Evolutionary conservation across 2,797 vertebrate species (phyloP), one percentile per base, ranked within the genome.

Genomic region (Gymnothorax javanicus): DNA sequence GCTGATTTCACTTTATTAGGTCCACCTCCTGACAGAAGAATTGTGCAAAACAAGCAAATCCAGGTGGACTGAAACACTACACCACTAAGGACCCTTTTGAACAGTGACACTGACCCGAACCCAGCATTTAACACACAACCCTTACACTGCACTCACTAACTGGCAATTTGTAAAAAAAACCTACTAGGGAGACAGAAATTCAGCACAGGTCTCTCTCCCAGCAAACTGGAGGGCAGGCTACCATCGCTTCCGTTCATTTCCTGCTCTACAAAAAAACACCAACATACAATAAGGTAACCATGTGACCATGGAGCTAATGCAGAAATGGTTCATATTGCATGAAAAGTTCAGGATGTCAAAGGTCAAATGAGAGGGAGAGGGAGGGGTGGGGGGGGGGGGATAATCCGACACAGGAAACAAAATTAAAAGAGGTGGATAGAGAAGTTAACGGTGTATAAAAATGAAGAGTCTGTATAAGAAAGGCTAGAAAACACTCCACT

Each of bases 401-500:
- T 92, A 94, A 91, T 95, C 94, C 94, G 93, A 91, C 94, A 94
- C 89, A 96, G 92, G 94, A 87, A 86, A 56, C 67, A 91, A 91
- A 52, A 88, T 89, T 91, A 92, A 94, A 93, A 89, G 92, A 92
- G 91, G 94, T 92, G 94, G 90, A 94, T 88, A 92, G 64, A 95
- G 93, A 94, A 94, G 91, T 25, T 64, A 94, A 94, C 92, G 82
- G 95, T 94, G 92, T 97, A 96, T 96, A 96, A 96, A 96, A 96
- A 97, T 96, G 95, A 96, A 95, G 95, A 94, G 94, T 97, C 95
- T 94, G 94, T 97, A 96, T 97, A 97, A 97, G 96, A 97, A 97
- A 97, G 96, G 96, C 96, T 97, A 97, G 96, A 97, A 97, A 97
- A 96, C 97, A 97, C 95, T 97, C 96, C 97, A 97, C 95, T 97